These are phyloP conservation scores for Megaceryle maxima DNA, from an alignment of 2,113 vertebrate genomes.

Conservation along the genomic window DNA sequence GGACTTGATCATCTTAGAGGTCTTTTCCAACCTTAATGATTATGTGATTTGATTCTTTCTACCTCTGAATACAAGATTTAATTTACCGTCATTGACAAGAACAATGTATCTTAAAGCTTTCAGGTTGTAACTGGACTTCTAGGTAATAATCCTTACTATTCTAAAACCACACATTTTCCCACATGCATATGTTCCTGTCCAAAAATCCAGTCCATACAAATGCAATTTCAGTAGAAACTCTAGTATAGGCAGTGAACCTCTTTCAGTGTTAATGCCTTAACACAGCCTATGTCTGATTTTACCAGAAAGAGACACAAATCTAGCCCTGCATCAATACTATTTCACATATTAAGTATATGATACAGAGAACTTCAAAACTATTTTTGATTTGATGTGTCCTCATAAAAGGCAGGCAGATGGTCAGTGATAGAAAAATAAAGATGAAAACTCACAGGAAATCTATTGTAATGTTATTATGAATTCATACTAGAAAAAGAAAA, in stretches of 20 bases:
- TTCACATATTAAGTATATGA: background rate
- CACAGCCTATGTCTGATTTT: background rate
- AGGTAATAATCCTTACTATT: background rate
- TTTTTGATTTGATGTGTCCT: background rate
- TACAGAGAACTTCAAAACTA: background rate
- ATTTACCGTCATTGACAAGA: background rate
- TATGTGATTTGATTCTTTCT: background rate
- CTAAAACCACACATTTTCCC: background rate
- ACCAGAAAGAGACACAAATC: background rate
- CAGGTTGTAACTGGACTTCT: background rate
- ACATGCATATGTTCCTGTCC: background rate
- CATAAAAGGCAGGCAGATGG: background rate
- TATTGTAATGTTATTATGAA: background rate
- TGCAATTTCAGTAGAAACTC: background rate
- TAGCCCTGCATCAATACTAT: background rate
- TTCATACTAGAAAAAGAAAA: background rate
- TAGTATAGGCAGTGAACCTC: background rate
- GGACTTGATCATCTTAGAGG: too few relatives aligned
- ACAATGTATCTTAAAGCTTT: background rate
- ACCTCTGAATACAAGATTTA: background rate
- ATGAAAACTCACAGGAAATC: background rate
- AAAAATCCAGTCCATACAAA: background rate
- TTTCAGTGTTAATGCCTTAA: background rate
- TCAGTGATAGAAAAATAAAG: background rate
- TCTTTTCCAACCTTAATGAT: too few relatives aligned